phyloP scores from a whole-genome alignment of 2,797 vertebrate species.

The Vipera latastei region DNA sequence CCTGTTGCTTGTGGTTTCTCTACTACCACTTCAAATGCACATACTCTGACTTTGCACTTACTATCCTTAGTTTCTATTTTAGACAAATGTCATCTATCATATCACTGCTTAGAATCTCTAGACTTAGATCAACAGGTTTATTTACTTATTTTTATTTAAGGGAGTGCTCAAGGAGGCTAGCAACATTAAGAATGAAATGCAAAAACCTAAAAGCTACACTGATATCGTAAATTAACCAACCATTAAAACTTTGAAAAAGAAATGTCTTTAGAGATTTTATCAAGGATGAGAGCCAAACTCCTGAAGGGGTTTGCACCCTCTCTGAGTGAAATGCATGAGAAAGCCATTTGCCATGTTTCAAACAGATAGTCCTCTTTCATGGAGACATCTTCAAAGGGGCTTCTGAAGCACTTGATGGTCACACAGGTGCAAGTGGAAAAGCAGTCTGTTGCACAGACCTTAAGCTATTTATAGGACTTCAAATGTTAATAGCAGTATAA shows the following conservation, averaged over 20 bases:
- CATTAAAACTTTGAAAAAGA: background rate
- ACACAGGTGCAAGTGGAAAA: background rate
- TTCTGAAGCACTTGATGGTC: background rate
- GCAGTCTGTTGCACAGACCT: background rate
- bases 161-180: background rate
- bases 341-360: background rate
- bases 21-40: background rate
- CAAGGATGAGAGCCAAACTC: background rate
- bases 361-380: background rate
- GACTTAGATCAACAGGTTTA: background rate
- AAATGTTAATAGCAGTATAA: background rate
- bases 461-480: background rate
- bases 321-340: background rate
- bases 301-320: background rate
- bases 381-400: background rate
- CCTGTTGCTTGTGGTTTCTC: background rate
- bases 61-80: background rate
- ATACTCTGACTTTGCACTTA: conserved; percentile 4
- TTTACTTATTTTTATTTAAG: background rate
- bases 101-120: background rate
- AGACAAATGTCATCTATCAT: background rate
- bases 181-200: background rate
- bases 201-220: background rate
- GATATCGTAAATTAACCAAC: background rate
- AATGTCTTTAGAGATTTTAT: background rate